Conservation (phyloP, 2,888 invertebrate species). For the Epiblema foenella region DNA sequence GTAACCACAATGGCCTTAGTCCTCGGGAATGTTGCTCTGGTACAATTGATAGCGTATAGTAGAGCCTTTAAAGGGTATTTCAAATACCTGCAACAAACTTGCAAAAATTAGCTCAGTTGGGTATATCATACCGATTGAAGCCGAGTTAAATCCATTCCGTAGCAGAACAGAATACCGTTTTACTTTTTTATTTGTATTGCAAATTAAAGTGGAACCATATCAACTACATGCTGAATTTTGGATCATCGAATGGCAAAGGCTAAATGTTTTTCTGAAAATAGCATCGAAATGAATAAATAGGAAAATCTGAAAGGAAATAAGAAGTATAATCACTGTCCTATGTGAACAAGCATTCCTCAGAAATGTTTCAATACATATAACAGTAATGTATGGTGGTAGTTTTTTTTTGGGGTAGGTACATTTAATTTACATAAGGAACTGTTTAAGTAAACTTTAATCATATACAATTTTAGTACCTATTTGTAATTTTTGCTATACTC, state of each 20-base stretch:
- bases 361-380: too few relatives aligned
- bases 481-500: too few relatives aligned
- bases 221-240: background rate
- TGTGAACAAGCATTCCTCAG: too few relatives aligned
- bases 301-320: too few relatives aligned
- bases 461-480: too few relatives aligned
- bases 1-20: slow-evolving; percentile 45
- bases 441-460: too few relatives aligned
- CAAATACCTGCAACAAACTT: background rate
- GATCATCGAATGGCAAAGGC: slow-evolving; percentile 1
- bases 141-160: background rate
- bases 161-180: background rate
- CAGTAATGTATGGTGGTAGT: too few relatives aligned
- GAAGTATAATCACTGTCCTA: too few relatives aligned
- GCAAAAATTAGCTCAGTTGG: slow-evolving; percentile 2
- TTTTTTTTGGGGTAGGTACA: too few relatives aligned
- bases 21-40: slow-evolving; percentile 39
- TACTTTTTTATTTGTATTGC: background rate
- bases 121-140: background rate
- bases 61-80: slow-evolving; percentile 15
- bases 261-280: background rate
- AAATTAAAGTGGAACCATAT: background rate
- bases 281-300: too few relatives aligned
- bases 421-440: too few relatives aligned
- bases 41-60: slow-evolving; percentile 18